Evolutionary conservation across 1,140 invertebrate genomes (phyloP).

Genomic region (Drosophila kepulauana): DNA sequence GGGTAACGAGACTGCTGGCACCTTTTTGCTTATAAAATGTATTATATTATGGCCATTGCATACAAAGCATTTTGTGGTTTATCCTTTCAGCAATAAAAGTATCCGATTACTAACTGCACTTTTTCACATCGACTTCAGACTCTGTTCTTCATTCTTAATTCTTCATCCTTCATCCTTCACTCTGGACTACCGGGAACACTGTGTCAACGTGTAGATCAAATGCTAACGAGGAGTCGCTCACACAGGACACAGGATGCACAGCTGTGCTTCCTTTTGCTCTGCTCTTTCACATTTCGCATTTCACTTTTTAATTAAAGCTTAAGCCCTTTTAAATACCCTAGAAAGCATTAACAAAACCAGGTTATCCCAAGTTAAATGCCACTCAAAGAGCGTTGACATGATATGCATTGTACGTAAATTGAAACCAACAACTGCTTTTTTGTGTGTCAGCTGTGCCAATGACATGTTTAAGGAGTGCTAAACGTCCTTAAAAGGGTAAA

Average conservation of each 20-base stretch:
- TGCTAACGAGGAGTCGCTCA: constrained; percentile 48
- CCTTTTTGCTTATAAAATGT: constrained; percentile 61
- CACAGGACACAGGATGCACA: constrained; percentile 41
- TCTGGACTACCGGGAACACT: constrained; percentile 1
- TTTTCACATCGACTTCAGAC: constrained; percentile 42
- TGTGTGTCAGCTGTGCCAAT: constrained; percentile 27
- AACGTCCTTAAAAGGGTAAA: not conserved
- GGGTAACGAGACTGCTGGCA: not conserved
- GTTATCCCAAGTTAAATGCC: constrained; percentile 77
- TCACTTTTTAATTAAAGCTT: constrained; percentile 81
- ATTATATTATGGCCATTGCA: constrained; percentile 63
- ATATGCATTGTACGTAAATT: constrained; percentile 62
- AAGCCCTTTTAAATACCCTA: constrained; percentile 72
- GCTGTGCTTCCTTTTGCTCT: constrained; percentile 42
- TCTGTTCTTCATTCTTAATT: no score
- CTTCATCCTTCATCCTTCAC: not conserved
- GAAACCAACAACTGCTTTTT: constrained; percentile 43
- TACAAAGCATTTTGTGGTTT: constrained; percentile 77
- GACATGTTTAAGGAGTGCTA: not conserved
- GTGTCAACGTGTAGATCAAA: constrained; percentile 70
- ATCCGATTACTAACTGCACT: constrained; percentile 81
- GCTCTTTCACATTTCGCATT: constrained; percentile 56
- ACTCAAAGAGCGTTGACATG: constrained; percentile 73
- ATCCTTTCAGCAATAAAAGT: constrained; percentile 83
- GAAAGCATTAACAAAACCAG: constrained; percentile 50